Evolutionary conservation across 2,888 invertebrate species (phyloP), one percentile per base, ranked within the genome.

Genomic region (Mesorhabditis belari): DNA sequence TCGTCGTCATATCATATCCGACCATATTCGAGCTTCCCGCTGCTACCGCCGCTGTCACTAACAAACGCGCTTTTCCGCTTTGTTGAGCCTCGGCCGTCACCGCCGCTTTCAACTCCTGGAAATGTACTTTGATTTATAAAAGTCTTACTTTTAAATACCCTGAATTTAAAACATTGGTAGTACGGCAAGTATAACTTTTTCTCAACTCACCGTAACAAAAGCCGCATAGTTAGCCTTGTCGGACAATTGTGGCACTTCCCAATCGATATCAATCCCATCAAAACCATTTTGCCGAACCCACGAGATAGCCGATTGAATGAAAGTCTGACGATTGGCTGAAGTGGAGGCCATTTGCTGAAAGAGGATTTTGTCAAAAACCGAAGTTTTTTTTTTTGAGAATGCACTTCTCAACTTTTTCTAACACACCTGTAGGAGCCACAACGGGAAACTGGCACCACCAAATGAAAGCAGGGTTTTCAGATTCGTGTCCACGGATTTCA

Each of bases 381-480:
- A 12, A 19, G 19, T 9, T 51, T 51, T 21, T n/a, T 17, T 9
- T 9, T 35, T 1, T 1, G 1, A 35, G n/a, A n/a, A n/a, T n/a
- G n/a, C n/a, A n/a, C n/a, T n/a, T n/a, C n/a, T n/a, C n/a, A n/a
- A n/a, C n/a, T n/a, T n/a, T n/a, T n/a, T n/a, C n/a, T n/a, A n/a
- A n/a, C n/a, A n/a, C n/a, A 51, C 52, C 52, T 51, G n/a, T 12
- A 51, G 9, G 9, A 51, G 52, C 12, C 49, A 23, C 5, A 92
- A 92, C 35, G 92, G 92, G 81, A 92, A 93, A 0, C 92, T 92
- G 92, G 92, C 92, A 59, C 92, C 92, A 83, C 92, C 92, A 76
- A 92, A 88, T 74, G 92, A 92, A 60, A 92, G 83, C 17, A 92
- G 86, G 55, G 91, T 88, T 85, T 92, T 91, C 80, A 92, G 83